These are phyloP conservation scores for Imbricaverruca yamaguchii DNA, from an alignment of 2,888 invertebrate species.

Conservation along the genomic window DNA sequence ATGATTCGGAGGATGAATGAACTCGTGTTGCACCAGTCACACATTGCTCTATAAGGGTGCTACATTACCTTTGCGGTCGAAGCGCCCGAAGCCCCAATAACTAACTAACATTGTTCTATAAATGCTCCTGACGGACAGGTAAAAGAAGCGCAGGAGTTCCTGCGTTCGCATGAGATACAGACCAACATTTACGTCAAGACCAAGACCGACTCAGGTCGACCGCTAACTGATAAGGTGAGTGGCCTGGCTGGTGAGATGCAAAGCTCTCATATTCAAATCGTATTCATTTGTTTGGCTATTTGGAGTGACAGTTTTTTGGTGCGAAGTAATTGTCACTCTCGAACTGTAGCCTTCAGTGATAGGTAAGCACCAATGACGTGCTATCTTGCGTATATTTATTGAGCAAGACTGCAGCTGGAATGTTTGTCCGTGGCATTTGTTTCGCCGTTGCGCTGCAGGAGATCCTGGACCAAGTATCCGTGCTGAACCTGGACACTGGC, in stretches of 20 bases:
- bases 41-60: too few species aligned
- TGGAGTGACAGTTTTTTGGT: too few species aligned
- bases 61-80: too few species aligned
- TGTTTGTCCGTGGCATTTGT: not conserved
- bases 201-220: conserved; percentile 76
- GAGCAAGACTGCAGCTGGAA: too few species aligned
- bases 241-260: not conserved
- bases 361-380: too few species aligned
- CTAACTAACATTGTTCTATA: too few species aligned
- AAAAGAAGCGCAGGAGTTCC: conserved; percentile 19
- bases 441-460: conserved; percentile 49
- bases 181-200: conserved; percentile 60
- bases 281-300: not conserved
- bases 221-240: conserved; percentile 67
- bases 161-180: conserved; percentile 25
- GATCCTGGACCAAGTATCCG: conserved; percentile 77
- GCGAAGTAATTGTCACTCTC: too few species aligned
- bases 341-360: too few species aligned
- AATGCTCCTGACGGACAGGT: not conserved
- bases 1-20: too few species aligned
- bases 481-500: conserved; percentile 57
- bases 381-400: too few species aligned
- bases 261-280: not conserved
- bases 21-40: too few species aligned
- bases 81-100: too few species aligned